Evolutionary conservation across 2,797 vertebrate genomes (phyloP).

Genomic region (Coilia nasus): DNA sequence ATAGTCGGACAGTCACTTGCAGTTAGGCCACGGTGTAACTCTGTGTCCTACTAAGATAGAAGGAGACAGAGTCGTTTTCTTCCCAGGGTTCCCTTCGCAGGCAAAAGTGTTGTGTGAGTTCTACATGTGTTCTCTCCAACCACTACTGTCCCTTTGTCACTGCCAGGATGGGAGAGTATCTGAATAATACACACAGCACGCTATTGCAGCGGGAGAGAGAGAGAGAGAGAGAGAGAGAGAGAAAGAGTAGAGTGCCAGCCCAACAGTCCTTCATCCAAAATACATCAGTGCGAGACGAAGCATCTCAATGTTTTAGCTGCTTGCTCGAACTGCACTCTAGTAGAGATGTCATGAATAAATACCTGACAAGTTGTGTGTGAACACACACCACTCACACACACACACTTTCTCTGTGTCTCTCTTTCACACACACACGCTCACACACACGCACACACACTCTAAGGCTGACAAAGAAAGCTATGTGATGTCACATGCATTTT

Average conservation of each 20-base stretch:
- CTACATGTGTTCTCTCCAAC: too few relatives aligned
- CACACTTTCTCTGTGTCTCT: too few relatives aligned
- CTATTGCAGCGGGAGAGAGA: background rate
- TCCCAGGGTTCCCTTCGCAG: background rate
- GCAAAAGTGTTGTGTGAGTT: too few relatives aligned
- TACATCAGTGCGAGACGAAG: background rate
- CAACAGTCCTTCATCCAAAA: conserved; percentile 4
- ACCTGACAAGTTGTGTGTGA: background rate
- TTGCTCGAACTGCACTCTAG: background rate
- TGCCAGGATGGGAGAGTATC: too few relatives aligned
- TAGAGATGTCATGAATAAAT: conserved; percentile 22
- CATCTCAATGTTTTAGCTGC: conserved; percentile 16
- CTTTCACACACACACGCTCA: too few relatives aligned
- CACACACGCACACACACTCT: background rate
- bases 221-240: background rate
- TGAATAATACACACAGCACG: too few relatives aligned
- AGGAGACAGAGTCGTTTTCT: too few relatives aligned
- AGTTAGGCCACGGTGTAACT: too few relatives aligned
- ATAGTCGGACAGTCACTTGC: too few relatives aligned
- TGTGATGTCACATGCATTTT: background rate
- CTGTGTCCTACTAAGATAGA: too few relatives aligned
- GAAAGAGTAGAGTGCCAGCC: background rate
- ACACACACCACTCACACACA: background rate
- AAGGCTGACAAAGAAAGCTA: background rate
- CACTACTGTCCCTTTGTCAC: background rate